Conservation (phyloP, 2,888 invertebrate genomes). For the Mamestra brassicae region DNA sequence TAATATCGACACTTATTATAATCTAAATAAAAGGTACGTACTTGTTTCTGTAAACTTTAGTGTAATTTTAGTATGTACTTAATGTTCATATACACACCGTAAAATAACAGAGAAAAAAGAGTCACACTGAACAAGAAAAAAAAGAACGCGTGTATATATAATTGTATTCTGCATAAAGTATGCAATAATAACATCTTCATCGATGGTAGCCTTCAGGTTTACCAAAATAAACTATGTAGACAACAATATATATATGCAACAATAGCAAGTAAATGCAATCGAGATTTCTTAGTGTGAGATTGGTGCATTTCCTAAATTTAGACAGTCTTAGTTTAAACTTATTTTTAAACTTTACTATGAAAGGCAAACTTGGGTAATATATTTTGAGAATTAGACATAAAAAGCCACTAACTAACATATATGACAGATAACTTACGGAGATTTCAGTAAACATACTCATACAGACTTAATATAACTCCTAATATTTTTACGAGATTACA, state of each 20-base stretch:
- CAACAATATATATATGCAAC: too few species aligned
- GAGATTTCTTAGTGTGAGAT: constrained; percentile 31
- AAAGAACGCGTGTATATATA: too few species aligned
- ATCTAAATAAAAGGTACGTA: background rate
- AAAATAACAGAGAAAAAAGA: background rate
- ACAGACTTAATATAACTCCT: background rate
- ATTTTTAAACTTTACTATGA: background rate
- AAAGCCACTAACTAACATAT: background rate
- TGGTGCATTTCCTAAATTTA: background rate
- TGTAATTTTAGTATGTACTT: too few species aligned
- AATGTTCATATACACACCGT: background rate
- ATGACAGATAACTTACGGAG: background rate
- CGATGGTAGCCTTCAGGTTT: too few species aligned
- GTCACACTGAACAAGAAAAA: background rate
- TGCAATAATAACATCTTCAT: too few species aligned
- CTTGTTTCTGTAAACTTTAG: too few species aligned
- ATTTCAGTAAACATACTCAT: background rate
- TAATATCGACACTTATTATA: background rate
- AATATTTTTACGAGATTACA: background rate
- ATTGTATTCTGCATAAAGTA: too few species aligned
- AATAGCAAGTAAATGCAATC: constrained; percentile 15
- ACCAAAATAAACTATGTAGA: too few species aligned
- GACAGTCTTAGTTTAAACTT: constrained; percentile 31
- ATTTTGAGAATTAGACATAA: background rate
- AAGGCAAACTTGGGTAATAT: background rate